phyloP scores from a whole-genome alignment of 2,113 vertebrate species.

The Albula glossodonta region DNA sequence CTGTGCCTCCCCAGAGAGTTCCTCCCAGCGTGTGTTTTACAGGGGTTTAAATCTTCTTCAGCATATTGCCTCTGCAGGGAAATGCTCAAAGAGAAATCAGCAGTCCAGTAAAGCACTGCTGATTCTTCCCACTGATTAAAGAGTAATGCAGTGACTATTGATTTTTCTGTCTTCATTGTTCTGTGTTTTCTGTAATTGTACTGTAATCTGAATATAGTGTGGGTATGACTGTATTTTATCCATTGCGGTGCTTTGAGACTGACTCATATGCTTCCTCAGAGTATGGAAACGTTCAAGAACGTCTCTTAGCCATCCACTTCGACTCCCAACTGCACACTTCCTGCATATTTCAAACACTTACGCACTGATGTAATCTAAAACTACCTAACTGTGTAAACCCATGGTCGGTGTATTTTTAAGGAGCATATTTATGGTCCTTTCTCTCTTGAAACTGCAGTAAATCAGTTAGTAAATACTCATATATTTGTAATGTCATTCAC shows the following conservation, averaged over 20 bases:
- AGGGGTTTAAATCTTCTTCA: constrained; percentile 23
- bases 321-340: constrained; percentile 25
- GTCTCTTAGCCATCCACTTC: neutral
- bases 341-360: constrained; percentile 36
- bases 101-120: constrained; percentile 27
- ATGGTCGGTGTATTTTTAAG: constrained; percentile 31
- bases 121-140: constrained; percentile 19
- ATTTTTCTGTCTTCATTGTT: constrained; percentile 17
- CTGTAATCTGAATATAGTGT: neutral
- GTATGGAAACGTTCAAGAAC: constrained; percentile 32
- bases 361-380: constrained; percentile 43
- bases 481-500: neutral
- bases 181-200: constrained; percentile 20
- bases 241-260: neutral
- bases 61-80: constrained; percentile 14
- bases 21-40: constrained; percentile 20
- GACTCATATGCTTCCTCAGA: constrained; percentile 2
- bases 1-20: constrained; percentile 18
- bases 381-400: constrained; percentile 10
- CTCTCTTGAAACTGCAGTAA: constrained; percentile 8
- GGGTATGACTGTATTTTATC: neutral
- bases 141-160: constrained; percentile 30
- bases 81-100: constrained; percentile 33
- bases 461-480: neutral
- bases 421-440: neutral